Conservation (phyloP, 1,140 invertebrate genomes). For the Drosophila melanogaster region Release_6_plus_ISO1_MT NC_004354.4:2844501-2845000, state of each 20-base stretch:
- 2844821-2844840: conserved; percentile 2
- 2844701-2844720: conserved; percentile 44
- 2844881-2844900: background rate
- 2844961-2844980: too few species aligned
- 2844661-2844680: conserved; percentile 27
- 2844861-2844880: background rate
- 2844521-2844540: conserved; percentile 82
- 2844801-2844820: conserved; percentile 36
- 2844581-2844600: conserved; percentile 56
- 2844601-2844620: background rate
- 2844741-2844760: conserved; percentile 62
- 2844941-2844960: background rate
- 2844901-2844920: background rate
- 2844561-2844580: conserved; percentile 80
- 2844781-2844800: conserved; percentile 31
- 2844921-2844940: background rate
- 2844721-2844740: conserved; percentile 65
- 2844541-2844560: conserved; percentile 82
- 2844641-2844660: conserved; percentile 63
- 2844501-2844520: conserved; percentile 80
- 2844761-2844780: conserved; percentile 15
- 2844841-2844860: background rate
- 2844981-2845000: too few species aligned
- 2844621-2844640: conserved; percentile 37
- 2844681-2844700: conserved; percentile 29